A percentile compares a stretch with the other conserved stretches of the same genome.
Evolutionary conservation across 1,140 invertebrate species (phyloP).

Genomic region (Diachasmimorpha longicaudata): DNA sequence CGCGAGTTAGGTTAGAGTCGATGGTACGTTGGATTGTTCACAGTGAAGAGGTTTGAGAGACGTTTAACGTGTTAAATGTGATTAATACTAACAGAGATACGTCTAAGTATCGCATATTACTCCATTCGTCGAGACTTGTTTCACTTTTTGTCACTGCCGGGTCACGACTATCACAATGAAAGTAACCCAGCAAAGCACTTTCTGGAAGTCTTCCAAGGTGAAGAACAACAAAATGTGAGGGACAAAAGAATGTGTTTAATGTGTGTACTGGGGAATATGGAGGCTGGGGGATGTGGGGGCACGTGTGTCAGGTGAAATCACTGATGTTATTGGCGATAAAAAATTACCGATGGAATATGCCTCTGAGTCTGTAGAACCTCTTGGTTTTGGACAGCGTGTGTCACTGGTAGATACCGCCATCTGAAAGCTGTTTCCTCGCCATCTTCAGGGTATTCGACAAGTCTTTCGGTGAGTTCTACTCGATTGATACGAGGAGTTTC

Average conservation of each 20-base stretch:
- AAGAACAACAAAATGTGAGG: not conserved
- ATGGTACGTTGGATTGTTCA: slow-evolving; percentile 12
- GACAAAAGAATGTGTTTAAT: not conserved
- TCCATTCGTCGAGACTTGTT: slow-evolving; percentile 1
- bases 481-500: no score
- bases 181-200: no score
- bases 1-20: slow-evolving; percentile 12
- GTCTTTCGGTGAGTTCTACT: no score
- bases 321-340: not conserved
- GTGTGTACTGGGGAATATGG: not conserved
- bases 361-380: not conserved
- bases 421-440: not conserved
- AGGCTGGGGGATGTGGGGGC: not conserved
- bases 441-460: not conserved
- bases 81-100: slow-evolving; percentile 56
- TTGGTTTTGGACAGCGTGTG: not conserved
- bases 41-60: slow-evolving; percentile 1
- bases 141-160: not conserved
- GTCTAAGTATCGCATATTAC: slow-evolving; percentile 57
- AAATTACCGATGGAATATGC: not conserved
- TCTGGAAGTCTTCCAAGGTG: no score
- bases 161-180: not conserved
- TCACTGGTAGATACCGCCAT: not conserved
- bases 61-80: slow-evolving; percentile 14
- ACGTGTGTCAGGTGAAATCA: not conserved